phyloP scores from a whole-genome alignment of 2,113 vertebrate genomes.

The Rutilus rutilus region DNA sequence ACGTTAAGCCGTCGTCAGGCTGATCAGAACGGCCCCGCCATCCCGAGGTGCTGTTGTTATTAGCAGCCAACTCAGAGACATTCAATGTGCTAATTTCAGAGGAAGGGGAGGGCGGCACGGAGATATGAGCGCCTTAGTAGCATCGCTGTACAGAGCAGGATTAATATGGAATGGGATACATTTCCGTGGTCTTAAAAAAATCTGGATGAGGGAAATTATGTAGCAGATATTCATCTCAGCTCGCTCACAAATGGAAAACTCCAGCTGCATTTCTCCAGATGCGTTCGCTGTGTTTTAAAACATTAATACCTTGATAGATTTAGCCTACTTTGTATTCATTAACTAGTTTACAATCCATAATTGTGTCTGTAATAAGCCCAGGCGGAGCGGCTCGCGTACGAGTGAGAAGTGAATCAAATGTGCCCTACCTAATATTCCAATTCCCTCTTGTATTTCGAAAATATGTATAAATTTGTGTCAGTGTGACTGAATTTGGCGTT shows the following conservation, averaged over 20 bases:
- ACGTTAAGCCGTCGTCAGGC: conserved; percentile 47
- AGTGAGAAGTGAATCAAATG: background rate
- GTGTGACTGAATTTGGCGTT: background rate
- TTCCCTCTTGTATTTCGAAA: conserved; percentile 16
- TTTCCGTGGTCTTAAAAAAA: conserved; percentile 65
- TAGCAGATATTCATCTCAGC: conserved; percentile 54
- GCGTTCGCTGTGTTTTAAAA: conserved; percentile 39
- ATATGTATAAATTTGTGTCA: background rate
- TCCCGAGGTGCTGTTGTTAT: conserved; percentile 47
- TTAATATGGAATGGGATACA: conserved; percentile 73
- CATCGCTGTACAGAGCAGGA: conserved; percentile 61
- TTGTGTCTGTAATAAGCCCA: conserved; percentile 29
- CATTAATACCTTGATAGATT: conserved; percentile 43
- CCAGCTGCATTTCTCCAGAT: conserved; percentile 25
- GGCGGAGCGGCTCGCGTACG: background rate
- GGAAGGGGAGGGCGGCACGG: conserved; percentile 18
- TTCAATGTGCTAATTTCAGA: conserved; percentile 63
- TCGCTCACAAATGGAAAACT: conserved; percentile 28
- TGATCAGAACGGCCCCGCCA: conserved; percentile 40
- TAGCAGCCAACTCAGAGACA: conserved; percentile 55
- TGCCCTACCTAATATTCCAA: conserved; percentile 15
- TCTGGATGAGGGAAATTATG: conserved; percentile 54
- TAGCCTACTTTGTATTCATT: conserved; percentile 46
- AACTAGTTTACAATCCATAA: conserved; percentile 36
- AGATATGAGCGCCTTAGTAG: conserved; percentile 65